A percentile compares a stretch with the other conserved stretches of the same genome.
Evolutionary conservation across 2,888 invertebrate genomes (phyloP).

Genomic region (Agonopterix arenella): DNA sequence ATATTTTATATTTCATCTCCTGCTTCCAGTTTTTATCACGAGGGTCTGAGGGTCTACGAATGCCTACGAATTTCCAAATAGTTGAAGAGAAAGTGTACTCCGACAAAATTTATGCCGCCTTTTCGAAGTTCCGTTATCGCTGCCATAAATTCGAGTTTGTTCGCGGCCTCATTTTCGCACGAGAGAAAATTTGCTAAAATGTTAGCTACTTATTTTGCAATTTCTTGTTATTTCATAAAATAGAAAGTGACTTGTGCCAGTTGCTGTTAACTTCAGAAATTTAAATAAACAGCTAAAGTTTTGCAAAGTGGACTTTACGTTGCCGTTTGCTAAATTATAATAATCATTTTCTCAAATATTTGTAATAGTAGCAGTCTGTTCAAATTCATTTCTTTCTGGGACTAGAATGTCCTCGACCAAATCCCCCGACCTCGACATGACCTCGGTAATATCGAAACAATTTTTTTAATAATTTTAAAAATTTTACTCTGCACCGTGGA

Average conservation of each 20-base stretch:
- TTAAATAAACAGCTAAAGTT: neutral
- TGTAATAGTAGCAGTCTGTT: too few relatives aligned
- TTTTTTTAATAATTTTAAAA: too few relatives aligned
- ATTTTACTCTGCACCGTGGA: too few relatives aligned
- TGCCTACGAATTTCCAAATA: slow-evolving; percentile 15
- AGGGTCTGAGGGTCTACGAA: too few relatives aligned
- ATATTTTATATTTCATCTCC: too few relatives aligned
- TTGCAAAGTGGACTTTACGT: neutral
- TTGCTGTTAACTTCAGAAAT: slow-evolving; percentile 19
- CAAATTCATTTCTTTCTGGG: too few relatives aligned
- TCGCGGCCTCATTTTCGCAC: slow-evolving; percentile 34
- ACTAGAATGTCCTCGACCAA: too few relatives aligned
- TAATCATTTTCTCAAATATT: too few relatives aligned
- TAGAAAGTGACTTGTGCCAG: slow-evolving; percentile 37
- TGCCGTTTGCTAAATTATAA: too few relatives aligned
- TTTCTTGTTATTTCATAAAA: slow-evolving; percentile 38
- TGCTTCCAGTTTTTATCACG: too few relatives aligned
- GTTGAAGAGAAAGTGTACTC: slow-evolving; percentile 33
- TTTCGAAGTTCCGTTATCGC: slow-evolving; percentile 61
- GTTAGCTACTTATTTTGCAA: slow-evolving; percentile 28
- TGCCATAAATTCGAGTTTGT: slow-evolving; percentile 62
- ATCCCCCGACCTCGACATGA: too few relatives aligned
- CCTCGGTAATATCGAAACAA: too few relatives aligned
- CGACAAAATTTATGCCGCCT: slow-evolving; percentile 55
- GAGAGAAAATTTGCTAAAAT: slow-evolving; percentile 19